Base-by-base conservation (phyloP, 2,888 invertebrate species). In the Coremacera marginata region DNA sequence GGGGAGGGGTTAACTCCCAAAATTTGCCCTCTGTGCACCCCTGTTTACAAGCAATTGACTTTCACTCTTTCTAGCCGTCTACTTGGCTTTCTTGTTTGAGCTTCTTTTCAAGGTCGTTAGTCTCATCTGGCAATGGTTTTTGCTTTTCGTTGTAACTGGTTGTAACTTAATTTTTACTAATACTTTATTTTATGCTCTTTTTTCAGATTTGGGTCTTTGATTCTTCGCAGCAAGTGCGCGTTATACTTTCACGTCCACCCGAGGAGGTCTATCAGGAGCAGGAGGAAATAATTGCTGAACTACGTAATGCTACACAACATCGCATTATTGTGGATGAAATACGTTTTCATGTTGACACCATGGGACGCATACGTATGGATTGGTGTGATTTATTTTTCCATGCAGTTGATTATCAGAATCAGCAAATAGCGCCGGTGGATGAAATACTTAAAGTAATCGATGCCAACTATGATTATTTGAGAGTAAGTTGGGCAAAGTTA, bases 121-220 rank as follows among this genome's bases (percentile, higher is more conserved):
- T n/a, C n/a, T n/a, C n/a, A n/a, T n/a, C n/a, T n/a, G n/a, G n/a
- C n/a, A n/a, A n/a, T n/a, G n/a, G n/a, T n/a, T n/a, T n/a, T n/a
- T n/a, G n/a, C n/a, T n/a, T n/a, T n/a, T n/a, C n/a, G n/a, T n/a
- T n/a, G n/a, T n/a, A n/a, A n/a, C n/a, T n/a, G n/a, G n/a, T n/a
- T n/a, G n/a, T n/a, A n/a, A n/a, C n/a, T n/a, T n/a, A n/a, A n/a
- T n/a, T n/a, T n/a, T n/a, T n/a, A n/a, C n/a, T n/a, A n/a, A n/a
- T 27, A 1, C 63, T 9, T 51, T 22, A 55, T 70, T 31, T 49
- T 19, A 5, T 16, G 44, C 14, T 37, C 19, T 62, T 27, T 9
- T 27, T 76, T n/a, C 31, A 96, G 96, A 92, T 97, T 14, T 98
- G 97, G 97, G 93, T 98, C 62, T 96, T 96, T 82, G 95, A 96